Percentiles rank a stretch among this genome's conserved stretches.
Evolutionary conservation across 2,797 vertebrate genomes (phyloP).

Genomic region (Meriones psammophilus): DNA sequence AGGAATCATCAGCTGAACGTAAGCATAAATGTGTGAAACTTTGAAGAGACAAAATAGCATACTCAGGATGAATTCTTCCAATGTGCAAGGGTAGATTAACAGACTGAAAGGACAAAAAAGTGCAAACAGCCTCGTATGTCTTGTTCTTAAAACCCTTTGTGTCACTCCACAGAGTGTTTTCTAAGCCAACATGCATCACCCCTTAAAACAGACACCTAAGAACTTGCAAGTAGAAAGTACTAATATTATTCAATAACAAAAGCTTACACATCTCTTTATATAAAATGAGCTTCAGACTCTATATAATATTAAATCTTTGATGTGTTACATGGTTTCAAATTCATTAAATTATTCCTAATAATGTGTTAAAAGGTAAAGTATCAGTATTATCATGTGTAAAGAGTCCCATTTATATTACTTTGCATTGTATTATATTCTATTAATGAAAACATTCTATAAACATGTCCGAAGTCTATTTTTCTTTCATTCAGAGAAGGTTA

Average conservation of each 20-base stretch:
- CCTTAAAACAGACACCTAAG: not conserved
- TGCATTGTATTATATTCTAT: not conserved
- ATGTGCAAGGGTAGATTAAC: not conserved
- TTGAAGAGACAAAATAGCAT: not conserved
- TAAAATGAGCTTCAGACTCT: not conserved
- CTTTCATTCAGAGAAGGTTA: not conserved
- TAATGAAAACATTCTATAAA: not conserved
- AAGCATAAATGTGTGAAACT: not conserved
- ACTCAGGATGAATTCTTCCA: not conserved
- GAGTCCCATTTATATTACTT: not conserved
- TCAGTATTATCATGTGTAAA: too few relatives aligned
- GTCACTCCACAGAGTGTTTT: not conserved
- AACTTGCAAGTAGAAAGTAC: not conserved
- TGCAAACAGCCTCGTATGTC: not conserved
- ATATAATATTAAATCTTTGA: not conserved
- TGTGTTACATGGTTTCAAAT: not conserved
- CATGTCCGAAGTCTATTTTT: not conserved
- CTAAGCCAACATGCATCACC: not conserved
- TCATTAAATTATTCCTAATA: not conserved
- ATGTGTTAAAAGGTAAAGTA: not conserved
- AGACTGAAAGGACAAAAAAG: not conserved
- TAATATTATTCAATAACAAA: not conserved
- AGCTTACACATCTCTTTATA: not conserved
- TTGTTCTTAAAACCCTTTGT: not conserved
- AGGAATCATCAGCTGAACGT: not conserved